Evolutionary conservation across 2,113 vertebrate species (phyloP).

Genomic region (Tachuris rubrigastra): DNA sequence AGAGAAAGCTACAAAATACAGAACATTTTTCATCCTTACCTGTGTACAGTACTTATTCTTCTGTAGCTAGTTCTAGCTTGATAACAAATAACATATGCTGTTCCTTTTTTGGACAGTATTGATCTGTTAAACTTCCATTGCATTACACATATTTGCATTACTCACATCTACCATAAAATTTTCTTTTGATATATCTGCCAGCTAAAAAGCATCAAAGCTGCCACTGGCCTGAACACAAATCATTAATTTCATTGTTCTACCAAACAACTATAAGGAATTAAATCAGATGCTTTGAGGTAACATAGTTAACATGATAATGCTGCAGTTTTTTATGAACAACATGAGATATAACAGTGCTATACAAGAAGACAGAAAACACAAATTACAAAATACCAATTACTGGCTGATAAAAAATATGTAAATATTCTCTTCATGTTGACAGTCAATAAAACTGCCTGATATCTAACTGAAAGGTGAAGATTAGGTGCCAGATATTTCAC

Average conservation of each 20-base stretch:
- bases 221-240: not conserved
- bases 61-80: not conserved
- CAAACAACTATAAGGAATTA: slow-evolving; percentile 2
- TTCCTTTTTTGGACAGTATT: not conserved
- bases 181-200: not conserved
- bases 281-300: slow-evolving; percentile 31
- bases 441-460: slow-evolving; percentile 7
- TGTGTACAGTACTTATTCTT: not conserved
- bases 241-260: slow-evolving; percentile 42
- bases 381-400: slow-evolving; percentile 47
- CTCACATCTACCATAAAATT: not conserved
- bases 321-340: not conserved
- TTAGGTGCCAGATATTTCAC: not conserved
- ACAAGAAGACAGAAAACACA: slow-evolving; percentile 47
- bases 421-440: slow-evolving; percentile 7
- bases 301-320: not conserved
- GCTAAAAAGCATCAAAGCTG: not conserved
- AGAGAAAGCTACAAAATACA: not conserved
- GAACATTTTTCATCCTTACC: not conserved
- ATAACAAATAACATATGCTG: not conserved
- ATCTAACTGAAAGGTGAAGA: not conserved
- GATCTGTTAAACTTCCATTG: not conserved
- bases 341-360: slow-evolving; percentile 5
- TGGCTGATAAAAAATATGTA: slow-evolving; percentile 50
- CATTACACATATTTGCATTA: not conserved